phyloP scores from a whole-genome alignment of 2,113 vertebrate species.

The Symphodus melops region DNA sequence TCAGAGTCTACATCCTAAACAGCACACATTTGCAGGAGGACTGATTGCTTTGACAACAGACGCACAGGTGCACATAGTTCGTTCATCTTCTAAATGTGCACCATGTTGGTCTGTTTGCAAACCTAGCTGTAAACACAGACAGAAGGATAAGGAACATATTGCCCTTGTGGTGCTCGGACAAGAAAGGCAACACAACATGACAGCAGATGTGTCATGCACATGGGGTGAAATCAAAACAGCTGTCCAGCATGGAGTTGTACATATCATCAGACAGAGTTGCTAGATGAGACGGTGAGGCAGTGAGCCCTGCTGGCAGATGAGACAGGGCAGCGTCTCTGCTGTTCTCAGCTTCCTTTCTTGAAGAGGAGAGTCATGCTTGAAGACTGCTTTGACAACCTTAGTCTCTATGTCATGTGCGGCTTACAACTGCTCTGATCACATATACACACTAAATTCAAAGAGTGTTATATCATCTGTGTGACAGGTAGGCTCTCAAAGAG shows the following conservation, averaged over 20 bases:
- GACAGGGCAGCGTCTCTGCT: slow-evolving; percentile 69
- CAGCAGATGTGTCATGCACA: slow-evolving; percentile 81
- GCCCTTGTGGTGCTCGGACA: slow-evolving; percentile 46
- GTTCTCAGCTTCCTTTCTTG: slow-evolving; percentile 76
- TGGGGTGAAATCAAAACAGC: slow-evolving; percentile 75
- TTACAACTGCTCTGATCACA: slow-evolving; percentile 68
- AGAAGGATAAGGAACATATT: slow-evolving; percentile 23
- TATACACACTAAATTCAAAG: slow-evolving; percentile 67
- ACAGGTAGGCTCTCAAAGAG: slow-evolving; percentile 75
- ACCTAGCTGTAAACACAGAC: slow-evolving; percentile 12
- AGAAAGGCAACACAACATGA: slow-evolving; percentile 72
- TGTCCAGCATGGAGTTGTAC: slow-evolving; percentile 47
- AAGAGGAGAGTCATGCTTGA: slow-evolving; percentile 69
- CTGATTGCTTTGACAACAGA: slow-evolving; percentile 42
- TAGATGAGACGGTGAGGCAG: slow-evolving; percentile 58
- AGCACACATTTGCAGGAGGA: neutral
- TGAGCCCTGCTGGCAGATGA: slow-evolving; percentile 66
- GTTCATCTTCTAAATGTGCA: slow-evolving; percentile 38
- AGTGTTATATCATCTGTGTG: slow-evolving; percentile 68
- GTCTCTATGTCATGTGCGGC: slow-evolving; percentile 74
- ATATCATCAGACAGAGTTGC: slow-evolving; percentile 63
- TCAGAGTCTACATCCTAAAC: slow-evolving; percentile 1
- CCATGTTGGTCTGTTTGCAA: slow-evolving; percentile 45
- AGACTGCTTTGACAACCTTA: slow-evolving; percentile 69
- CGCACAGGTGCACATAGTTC: slow-evolving; percentile 26